Conservation (phyloP, 2,888 invertebrate genomes). For the Phaedon cochleariae region DNA sequence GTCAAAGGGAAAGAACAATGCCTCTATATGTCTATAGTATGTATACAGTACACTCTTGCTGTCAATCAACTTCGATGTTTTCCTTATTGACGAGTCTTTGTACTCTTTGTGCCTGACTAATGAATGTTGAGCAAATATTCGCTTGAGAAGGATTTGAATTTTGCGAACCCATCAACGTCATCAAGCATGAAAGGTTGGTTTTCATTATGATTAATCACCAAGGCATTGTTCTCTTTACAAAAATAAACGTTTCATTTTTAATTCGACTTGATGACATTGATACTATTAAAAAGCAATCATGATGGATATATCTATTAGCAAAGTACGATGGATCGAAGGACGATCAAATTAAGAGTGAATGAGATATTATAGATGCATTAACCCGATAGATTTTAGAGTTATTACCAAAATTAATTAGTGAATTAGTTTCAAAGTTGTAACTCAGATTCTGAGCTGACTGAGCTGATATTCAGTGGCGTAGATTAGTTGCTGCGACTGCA, state of each 20-base stretch:
- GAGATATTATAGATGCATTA: too few species aligned
- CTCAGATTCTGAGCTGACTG: too few species aligned
- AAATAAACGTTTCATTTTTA: neutral
- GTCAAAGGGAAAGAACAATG: conserved; percentile 28
- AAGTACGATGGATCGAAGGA: too few species aligned
- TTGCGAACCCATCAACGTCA: neutral
- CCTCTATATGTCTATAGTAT: too few species aligned
- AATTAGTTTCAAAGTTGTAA: too few species aligned
- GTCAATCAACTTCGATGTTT: conserved; percentile 36
- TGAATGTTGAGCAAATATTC: conserved; percentile 30
- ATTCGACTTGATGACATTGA: neutral
- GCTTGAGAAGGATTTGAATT: conserved; percentile 10
- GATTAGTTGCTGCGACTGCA: too few species aligned
- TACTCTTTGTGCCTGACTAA: conserved; percentile 29
- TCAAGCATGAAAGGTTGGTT: neutral
- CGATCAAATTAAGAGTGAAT: too few species aligned
- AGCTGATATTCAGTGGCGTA: too few species aligned
- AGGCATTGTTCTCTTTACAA: neutral
- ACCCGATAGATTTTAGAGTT: too few species aligned
- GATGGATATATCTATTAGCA: neutral
- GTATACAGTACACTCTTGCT: conserved; percentile 24
- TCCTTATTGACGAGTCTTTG: conserved; percentile 31
- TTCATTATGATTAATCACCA: neutral
- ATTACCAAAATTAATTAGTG: too few species aligned
- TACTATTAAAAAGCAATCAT: neutral